phyloP scores from a whole-genome alignment of 2,888 invertebrate genomes.

The Sipha maydis region DNA sequence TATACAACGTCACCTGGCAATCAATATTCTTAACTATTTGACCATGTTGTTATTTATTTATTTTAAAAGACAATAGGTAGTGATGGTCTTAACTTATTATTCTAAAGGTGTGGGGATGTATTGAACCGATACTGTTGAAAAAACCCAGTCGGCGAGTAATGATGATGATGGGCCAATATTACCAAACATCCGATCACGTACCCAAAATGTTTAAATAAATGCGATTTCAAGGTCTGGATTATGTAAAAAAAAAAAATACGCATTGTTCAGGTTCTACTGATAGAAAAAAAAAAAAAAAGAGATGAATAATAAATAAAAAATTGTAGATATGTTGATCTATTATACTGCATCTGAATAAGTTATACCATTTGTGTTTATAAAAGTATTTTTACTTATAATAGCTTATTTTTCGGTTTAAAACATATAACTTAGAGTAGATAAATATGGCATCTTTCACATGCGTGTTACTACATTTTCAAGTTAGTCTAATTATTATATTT shows the following conservation, averaged over 20 bases:
- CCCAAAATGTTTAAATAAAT: conserved; percentile 1
- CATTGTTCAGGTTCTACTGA: background rate
- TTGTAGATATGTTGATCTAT: too few relatives aligned
- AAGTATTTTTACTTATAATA: too few relatives aligned
- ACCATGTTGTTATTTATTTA: background rate
- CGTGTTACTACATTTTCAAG: background rate
- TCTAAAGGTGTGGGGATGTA: background rate
- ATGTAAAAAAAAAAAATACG: background rate
- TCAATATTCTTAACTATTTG: background rate
- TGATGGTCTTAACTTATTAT: conserved; percentile 14
- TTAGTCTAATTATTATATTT: background rate
- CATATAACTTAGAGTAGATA: too few relatives aligned
- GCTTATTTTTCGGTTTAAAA: too few relatives aligned
- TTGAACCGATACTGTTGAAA: conserved; percentile 21
- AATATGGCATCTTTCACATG: too few relatives aligned
- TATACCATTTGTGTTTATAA: too few relatives aligned
- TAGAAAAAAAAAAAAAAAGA: background rate
- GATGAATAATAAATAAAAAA: too few relatives aligned
- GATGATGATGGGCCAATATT: conserved; percentile 15
- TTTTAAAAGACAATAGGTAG: conserved; percentile 13
- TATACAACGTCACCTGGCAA: background rate
- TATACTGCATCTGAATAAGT: too few relatives aligned
- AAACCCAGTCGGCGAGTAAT: background rate
- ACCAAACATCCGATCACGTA: conserved; percentile 52
- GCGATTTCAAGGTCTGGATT: conserved; percentile 25